Percentiles rank a stretch among this genome's conserved stretches.
These are phyloP conservation scores for Caenorhabditis drosophilae DNA, from an alignment of 2,888 invertebrate species.

Conservation along the genomic window DNA sequence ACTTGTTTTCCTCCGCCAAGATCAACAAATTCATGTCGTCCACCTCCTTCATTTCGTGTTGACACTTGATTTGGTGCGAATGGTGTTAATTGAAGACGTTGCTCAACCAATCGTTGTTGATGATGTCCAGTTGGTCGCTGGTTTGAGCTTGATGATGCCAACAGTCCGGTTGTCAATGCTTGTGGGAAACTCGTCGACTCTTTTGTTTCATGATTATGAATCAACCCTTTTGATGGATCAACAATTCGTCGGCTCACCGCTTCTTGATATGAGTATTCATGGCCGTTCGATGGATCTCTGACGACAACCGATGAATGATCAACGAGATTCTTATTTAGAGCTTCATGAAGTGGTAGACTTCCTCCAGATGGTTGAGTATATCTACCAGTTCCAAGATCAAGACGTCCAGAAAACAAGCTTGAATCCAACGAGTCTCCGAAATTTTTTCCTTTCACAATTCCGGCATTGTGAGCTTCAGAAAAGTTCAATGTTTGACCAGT, in stretches of 20 bases:
- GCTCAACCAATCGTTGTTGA: slow-evolving; percentile 56
- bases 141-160: slow-evolving; percentile 38
- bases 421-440: slow-evolving; percentile 64
- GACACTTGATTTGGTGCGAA: slow-evolving; percentile 44
- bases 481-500: slow-evolving; percentile 70
- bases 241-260: slow-evolving; percentile 62
- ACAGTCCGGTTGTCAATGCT: slow-evolving; percentile 52
- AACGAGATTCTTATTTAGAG: slow-evolving; percentile 81
- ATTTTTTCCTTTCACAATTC: slow-evolving; percentile 66
- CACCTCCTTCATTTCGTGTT: slow-evolving; percentile 29
- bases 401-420: slow-evolving; percentile 43
- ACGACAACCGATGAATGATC: slow-evolving; percentile 74
- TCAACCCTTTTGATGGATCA: slow-evolving; percentile 65
- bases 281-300: slow-evolving; percentile 55
- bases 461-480: slow-evolving; percentile 68
- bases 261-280: slow-evolving; percentile 62
- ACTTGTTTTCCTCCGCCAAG: slow-evolving; percentile 69
- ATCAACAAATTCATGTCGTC: slow-evolving; percentile 65
- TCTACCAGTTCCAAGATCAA: slow-evolving; percentile 75
- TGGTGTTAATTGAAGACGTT: slow-evolving; percentile 65
- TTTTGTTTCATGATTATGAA: slow-evolving; percentile 70
- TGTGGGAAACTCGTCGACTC: slow-evolving; percentile 59
- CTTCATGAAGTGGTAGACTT: slow-evolving; percentile 81
- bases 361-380: slow-evolving; percentile 84
- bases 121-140: slow-evolving; percentile 28